A percentile compares a stretch with the other conserved stretches of the same genome.
Evolutionary conservation across 2,113 vertebrate species (phyloP).

Genomic region (Gadus chalcogrammus): DNA sequence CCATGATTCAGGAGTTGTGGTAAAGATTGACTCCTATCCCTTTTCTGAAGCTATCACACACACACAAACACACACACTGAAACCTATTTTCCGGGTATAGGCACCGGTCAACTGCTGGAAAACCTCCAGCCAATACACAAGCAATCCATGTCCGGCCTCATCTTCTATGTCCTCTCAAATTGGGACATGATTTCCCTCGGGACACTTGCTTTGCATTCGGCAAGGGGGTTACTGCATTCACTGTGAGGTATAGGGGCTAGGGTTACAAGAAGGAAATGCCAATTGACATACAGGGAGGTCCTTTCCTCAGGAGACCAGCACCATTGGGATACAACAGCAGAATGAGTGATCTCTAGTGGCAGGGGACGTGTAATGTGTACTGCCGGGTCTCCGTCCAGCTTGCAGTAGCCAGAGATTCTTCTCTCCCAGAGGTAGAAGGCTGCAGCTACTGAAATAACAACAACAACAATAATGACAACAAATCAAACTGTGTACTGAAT

Average conservation of each 20-base stretch:
- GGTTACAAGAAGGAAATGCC: conserved; percentile 52
- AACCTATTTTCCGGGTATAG: no score
- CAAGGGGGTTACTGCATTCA: conserved; percentile 32
- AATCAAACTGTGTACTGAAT: no score
- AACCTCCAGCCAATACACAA: conserved; percentile 58
- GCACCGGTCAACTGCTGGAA: conserved; percentile 39
- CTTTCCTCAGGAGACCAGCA: conserved; percentile 16
- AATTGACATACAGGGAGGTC: conserved; percentile 39
- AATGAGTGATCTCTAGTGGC: conserved; percentile 35
- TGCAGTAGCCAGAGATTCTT: not conserved
- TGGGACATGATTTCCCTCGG: conserved; percentile 60
- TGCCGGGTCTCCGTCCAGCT: no score
- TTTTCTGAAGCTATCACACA: no score
- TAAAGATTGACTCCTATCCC: no score
- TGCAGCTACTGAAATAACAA: not conserved
- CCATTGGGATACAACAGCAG: conserved; percentile 13
- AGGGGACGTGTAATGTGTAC: not conserved
- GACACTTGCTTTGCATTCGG: conserved; percentile 16
- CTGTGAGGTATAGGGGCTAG: not conserved
- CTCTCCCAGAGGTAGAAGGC: not conserved
- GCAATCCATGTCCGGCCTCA: conserved; percentile 44
- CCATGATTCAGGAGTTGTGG: no score
- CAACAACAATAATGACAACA: not conserved
- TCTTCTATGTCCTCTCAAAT: conserved; percentile 36
- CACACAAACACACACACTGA: no score